Conservation (phyloP, 2,888 invertebrate species). For the Oscheius sp. region DNA sequence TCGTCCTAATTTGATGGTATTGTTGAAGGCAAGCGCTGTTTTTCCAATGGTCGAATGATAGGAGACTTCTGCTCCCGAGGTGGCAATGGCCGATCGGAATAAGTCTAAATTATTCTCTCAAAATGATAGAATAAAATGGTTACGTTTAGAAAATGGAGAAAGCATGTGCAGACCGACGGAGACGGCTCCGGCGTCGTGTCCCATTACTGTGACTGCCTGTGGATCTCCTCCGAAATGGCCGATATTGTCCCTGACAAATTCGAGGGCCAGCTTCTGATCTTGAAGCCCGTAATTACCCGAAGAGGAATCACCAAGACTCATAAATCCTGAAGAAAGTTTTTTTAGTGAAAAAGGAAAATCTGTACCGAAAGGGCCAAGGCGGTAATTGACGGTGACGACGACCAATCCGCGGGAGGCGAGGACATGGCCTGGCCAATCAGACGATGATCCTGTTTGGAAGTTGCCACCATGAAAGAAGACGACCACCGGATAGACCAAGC, state of each 20-base stretch:
- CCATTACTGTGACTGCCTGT: slow-evolving; percentile 83
- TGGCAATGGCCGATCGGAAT: slow-evolving; percentile 67
- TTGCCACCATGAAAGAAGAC: slow-evolving; percentile 78
- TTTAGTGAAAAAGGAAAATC: background rate
- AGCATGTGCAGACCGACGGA: slow-evolving; percentile 76
- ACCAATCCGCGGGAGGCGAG: slow-evolving; percentile 77
- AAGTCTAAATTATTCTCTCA: slow-evolving; percentile 56
- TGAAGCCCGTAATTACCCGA: slow-evolving; percentile 77
- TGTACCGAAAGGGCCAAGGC: slow-evolving; percentile 77
- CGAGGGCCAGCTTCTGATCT: slow-evolving; percentile 76
- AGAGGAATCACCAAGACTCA: slow-evolving; percentile 77
- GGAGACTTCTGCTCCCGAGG: slow-evolving; percentile 73
- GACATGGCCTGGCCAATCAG: slow-evolving; percentile 76
- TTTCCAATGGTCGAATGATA: slow-evolving; percentile 72
- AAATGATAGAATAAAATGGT: slow-evolving; percentile 4
- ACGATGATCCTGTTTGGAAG: slow-evolving; percentile 76
- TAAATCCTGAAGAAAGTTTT: slow-evolving; percentile 75
- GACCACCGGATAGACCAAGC: slow-evolving; percentile 75
- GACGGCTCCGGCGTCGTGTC: slow-evolving; percentile 81
- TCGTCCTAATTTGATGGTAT: slow-evolving; percentile 70
- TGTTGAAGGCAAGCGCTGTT: slow-evolving; percentile 71
- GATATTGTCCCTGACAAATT: slow-evolving; percentile 81
- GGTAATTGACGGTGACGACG: slow-evolving; percentile 78
- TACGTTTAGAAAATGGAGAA: slow-evolving; percentile 72
- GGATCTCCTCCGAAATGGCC: slow-evolving; percentile 85